Evolutionary conservation across 2,888 invertebrate species (phyloP).

Genomic region (Oscheius sp.): DNA sequence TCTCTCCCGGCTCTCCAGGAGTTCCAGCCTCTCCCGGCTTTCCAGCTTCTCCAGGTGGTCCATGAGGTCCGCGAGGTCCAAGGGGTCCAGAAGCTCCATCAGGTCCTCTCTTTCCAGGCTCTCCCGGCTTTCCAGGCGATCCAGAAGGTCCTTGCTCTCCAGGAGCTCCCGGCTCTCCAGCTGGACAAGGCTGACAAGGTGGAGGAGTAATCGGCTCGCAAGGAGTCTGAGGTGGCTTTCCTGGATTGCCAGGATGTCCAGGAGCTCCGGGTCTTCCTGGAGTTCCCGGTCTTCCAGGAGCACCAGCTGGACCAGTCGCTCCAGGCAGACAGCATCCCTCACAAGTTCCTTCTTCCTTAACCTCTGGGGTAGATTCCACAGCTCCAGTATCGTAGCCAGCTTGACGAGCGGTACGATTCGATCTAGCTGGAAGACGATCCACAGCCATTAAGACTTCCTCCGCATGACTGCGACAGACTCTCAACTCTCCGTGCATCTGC

Average conservation of each 20-base stretch:
- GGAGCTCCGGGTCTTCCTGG: conserved; percentile 52
- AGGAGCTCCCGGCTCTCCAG: conserved; percentile 54
- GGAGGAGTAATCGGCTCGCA: conserved; percentile 34
- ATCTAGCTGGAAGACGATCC: conserved; percentile 1
- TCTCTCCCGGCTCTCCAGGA: conserved; percentile 27
- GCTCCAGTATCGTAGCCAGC: conserved; percentile 45
- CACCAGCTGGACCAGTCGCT: conserved; percentile 48
- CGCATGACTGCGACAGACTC: conserved; percentile 14
- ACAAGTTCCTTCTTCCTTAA: conserved; percentile 46
- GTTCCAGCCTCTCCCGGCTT: conserved; percentile 32
- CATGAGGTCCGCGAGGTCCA: conserved; percentile 54
- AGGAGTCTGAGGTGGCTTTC: conserved; percentile 36
- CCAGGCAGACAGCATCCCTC: conserved; percentile 57
- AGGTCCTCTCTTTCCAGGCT: conserved; percentile 30
- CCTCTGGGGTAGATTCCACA: conserved; percentile 26
- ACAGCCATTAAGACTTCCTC: conserved; percentile 19
- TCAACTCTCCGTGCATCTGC: conserved; percentile 14
- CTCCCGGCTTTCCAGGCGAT: conserved; percentile 7
- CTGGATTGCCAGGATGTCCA: conserved; percentile 54
- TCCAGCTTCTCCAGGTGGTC: conserved; percentile 49
- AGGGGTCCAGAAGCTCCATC: conserved; percentile 46
- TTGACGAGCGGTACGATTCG: conserved; percentile 55
- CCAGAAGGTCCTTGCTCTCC: conserved; percentile 53
- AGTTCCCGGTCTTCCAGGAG: conserved; percentile 54
- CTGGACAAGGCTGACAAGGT: conserved; percentile 55